phyloP scores from a whole-genome alignment of 2,113 vertebrate species.

The Pycnonotus jocosus region DNA sequence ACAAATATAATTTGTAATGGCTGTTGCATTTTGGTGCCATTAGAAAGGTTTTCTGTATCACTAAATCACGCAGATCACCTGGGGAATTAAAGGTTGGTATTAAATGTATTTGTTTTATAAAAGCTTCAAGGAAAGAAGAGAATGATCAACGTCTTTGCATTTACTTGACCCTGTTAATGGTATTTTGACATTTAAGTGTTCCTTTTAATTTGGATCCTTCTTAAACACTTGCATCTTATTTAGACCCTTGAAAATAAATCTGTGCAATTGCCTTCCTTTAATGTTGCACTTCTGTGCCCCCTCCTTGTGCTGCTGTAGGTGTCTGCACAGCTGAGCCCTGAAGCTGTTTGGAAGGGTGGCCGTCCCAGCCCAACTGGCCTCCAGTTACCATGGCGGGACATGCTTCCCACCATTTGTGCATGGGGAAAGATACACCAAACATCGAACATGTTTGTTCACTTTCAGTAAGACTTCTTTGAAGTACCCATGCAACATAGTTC shows the following conservation, averaged over 20 bases:
- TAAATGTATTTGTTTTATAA: neutral
- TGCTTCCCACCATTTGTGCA: neutral
- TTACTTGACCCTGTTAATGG: neutral
- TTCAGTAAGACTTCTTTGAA: neutral
- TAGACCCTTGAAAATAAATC: neutral
- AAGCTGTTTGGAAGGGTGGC: neutral
- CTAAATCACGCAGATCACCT: neutral
- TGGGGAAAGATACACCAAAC: neutral
- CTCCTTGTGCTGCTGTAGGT: neutral
- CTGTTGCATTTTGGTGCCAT: neutral
- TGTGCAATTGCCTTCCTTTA: neutral
- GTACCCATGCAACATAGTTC: neutral
- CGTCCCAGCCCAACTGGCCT: neutral
- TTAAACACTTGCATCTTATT: neutral
- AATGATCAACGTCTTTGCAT: neutral
- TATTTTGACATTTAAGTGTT: neutral
- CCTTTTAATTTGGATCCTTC: neutral
- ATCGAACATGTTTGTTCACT: neutral
- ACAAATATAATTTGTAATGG: conserved; percentile 24
- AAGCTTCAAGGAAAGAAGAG: neutral
- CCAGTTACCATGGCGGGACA: neutral
- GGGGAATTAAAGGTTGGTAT: neutral
- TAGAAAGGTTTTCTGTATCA: neutral
- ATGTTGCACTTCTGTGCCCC: neutral
- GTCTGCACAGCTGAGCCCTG: neutral